Conservation (phyloP, 35 echinoderm and acorn worm genomes). For the Apostichopus californicus region DNA sequence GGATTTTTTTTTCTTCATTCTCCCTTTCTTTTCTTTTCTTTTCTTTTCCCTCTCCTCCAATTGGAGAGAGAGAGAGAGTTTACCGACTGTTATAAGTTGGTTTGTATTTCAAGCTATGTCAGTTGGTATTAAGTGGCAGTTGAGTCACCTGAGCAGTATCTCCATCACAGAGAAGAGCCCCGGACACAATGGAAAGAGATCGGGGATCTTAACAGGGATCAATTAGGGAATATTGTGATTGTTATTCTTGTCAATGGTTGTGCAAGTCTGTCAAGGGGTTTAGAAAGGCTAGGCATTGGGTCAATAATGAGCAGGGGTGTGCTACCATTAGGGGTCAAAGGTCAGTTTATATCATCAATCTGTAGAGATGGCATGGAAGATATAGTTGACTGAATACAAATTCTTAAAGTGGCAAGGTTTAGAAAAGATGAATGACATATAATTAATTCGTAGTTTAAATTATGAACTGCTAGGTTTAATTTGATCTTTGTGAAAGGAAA, state of each 20-base stretch:
- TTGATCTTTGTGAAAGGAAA: no score
- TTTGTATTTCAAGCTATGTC: slow-evolving; percentile 44
- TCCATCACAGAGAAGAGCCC: neutral
- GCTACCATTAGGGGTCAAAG: neutral
- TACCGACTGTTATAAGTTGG: neutral
- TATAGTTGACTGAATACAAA: no score
- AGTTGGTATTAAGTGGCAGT: slow-evolving; percentile 37
- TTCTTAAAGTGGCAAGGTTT: no score
- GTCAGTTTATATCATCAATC: neutral
- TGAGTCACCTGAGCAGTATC: slow-evolving; percentile 36
- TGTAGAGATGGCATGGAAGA: neutral
- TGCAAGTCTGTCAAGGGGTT: neutral
- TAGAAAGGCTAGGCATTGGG: neutral
- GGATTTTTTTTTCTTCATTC: slow-evolving; percentile 11
- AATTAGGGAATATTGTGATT: slow-evolving; percentile 47
- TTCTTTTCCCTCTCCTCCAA: neutral
- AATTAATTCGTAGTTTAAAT: no score
- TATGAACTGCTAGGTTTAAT: no score
- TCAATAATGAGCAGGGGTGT: neutral
- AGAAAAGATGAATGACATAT: no score
- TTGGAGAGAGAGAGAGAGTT: neutral
- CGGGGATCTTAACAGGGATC: neutral
- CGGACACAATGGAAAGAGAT: neutral
- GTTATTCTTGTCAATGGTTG: neutral
- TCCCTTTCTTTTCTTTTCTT: neutral